A percentile compares a stretch with the other conserved stretches of the same genome.
phyloP scores from a whole-genome alignment of 2,113 vertebrate species.

The Hemicordylus capensis region DNA sequence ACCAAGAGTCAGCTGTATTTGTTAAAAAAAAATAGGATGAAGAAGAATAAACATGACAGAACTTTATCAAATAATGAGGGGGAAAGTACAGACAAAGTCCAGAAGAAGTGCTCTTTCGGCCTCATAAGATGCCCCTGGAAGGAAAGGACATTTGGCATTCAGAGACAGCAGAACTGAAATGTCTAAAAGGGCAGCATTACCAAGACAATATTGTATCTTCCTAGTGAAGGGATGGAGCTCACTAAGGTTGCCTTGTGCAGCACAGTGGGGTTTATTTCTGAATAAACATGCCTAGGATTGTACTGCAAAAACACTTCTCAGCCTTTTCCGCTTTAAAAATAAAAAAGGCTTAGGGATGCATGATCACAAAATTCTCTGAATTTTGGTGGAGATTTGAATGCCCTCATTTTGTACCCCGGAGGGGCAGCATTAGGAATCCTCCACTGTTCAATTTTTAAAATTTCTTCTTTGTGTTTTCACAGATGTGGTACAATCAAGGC shows the following conservation, averaged over 20 bases:
- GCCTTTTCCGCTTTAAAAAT: too few relatives aligned
- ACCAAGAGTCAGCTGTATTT: not conserved
- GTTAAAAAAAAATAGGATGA: not conserved
- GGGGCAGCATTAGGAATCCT: too few relatives aligned
- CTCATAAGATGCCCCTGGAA: constrained; percentile 21
- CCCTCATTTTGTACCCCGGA: too few relatives aligned
- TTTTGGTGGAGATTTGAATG: too few relatives aligned
- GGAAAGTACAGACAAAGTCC: not conserved
- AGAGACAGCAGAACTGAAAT: not conserved
- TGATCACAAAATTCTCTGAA: too few relatives aligned
- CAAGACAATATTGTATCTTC: not conserved
- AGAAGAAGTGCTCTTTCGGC: constrained; percentile 33
- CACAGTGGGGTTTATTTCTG: too few relatives aligned
- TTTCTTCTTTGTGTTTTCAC: too few relatives aligned
- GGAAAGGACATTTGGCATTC: constrained; percentile 4
- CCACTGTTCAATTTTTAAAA: too few relatives aligned
- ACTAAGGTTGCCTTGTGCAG: rapidly evolving
- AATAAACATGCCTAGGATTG: too few relatives aligned
- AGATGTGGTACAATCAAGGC: too few relatives aligned
- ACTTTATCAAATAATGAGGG: constrained; percentile 10
- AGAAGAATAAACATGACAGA: not conserved
- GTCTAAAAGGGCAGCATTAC: not conserved
- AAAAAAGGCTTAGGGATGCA: too few relatives aligned
- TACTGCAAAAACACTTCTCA: too few relatives aligned
- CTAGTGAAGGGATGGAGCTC: not conserved